Percentiles rank a stretch among this genome's conserved stretches.
Evolutionary conservation across 2,888 invertebrate species (phyloP).

Genomic region (Cryptops parisi): DNA sequence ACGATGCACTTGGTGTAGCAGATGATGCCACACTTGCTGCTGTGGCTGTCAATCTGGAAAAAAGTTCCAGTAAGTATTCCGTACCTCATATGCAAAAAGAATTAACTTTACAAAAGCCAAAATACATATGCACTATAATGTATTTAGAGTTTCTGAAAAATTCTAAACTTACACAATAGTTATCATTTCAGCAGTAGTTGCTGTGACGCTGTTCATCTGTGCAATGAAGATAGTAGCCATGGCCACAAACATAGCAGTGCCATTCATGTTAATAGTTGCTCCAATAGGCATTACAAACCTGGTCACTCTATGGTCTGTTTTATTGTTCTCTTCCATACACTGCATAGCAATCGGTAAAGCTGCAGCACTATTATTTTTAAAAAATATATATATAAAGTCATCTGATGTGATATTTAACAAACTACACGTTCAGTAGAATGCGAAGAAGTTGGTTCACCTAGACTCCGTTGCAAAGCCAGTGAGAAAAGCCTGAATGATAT

Average conservation of each 20-base stretch:
- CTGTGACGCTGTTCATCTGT: slow-evolving; percentile 64
- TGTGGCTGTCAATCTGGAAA: slow-evolving; percentile 55
- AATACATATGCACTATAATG: background rate
- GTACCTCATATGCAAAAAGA: too few relatives aligned
- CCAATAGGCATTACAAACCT: slow-evolving; percentile 81
- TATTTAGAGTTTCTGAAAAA: background rate
- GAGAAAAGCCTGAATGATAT: slow-evolving; percentile 63
- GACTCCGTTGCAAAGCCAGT: slow-evolving; percentile 83
- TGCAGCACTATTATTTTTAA: slow-evolving; percentile 47
- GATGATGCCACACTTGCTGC: slow-evolving; percentile 79
- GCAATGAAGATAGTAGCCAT: slow-evolving; percentile 76
- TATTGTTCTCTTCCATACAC: slow-evolving; percentile 68
- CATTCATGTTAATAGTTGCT: slow-evolving; percentile 86
- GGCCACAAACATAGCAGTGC: slow-evolving; percentile 74
- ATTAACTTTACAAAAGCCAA: background rate
- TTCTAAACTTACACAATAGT: slow-evolving; percentile 62
- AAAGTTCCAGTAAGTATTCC: background rate
- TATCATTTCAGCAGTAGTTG: slow-evolving; percentile 68
- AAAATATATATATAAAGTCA: slow-evolving; percentile 10
- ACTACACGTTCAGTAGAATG: background rate
- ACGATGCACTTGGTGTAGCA: slow-evolving; percentile 70
- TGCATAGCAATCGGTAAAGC: slow-evolving; percentile 76
- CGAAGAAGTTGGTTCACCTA: slow-evolving; percentile 44
- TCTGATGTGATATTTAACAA: slow-evolving; percentile 29
- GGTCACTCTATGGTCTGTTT: slow-evolving; percentile 64